Conservation (phyloP, 2,113 vertebrate genomes). For the Gallinago undulata region DNA sequence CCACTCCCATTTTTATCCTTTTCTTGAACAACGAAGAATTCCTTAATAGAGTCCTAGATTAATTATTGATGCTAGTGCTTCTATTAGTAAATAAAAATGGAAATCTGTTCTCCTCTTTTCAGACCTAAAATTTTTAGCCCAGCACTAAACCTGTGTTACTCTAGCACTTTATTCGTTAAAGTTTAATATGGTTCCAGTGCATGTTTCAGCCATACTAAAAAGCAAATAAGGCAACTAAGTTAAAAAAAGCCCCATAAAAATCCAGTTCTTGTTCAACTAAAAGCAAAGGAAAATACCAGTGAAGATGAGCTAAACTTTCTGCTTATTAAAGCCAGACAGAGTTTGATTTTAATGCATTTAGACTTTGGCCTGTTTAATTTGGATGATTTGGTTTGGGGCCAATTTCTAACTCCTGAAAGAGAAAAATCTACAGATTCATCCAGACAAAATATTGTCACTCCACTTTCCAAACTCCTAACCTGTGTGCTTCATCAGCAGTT, state of each 20-base stretch:
- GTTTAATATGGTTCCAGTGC: background rate
- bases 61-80: slow-evolving; percentile 34
- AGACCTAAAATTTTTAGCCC: background rate
- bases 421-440: background rate
- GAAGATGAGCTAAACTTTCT: background rate
- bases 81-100: slow-evolving; percentile 39
- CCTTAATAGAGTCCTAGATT: background rate
- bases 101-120: background rate
- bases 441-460: background rate
- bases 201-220: background rate
- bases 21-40: background rate
- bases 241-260: background rate
- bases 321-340: background rate
- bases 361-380: background rate
- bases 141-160: background rate
- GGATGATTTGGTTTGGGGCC: background rate
- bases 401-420: background rate
- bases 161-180: slow-evolving; percentile 38
- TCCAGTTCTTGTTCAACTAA: background rate
- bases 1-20: background rate
- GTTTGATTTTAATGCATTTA: background rate
- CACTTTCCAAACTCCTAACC: background rate
- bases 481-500: slow-evolving; percentile 1
- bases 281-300: background rate
- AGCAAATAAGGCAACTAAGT: background rate